A percentile compares a stretch with the other conserved stretches of the same genome.
Evolutionary conservation across 1,140 invertebrate genomes (phyloP).

Genomic region (Diorhabda sublineata): DNA sequence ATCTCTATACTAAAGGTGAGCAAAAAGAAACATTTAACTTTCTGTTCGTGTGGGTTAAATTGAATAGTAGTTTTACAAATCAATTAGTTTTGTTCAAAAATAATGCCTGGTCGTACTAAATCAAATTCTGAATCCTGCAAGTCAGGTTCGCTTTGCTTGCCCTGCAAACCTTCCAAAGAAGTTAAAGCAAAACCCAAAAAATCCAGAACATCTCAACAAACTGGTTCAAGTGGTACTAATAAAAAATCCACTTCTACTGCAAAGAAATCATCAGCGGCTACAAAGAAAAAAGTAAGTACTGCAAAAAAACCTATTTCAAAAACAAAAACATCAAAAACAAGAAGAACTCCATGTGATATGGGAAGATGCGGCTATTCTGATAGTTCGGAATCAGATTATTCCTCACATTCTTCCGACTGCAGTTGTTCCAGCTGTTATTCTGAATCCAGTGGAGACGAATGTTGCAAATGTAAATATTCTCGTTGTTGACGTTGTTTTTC

Average conservation of each 20-base stretch:
- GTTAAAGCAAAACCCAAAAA: neutral
- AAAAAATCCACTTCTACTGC: neutral
- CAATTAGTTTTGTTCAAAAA: neutral
- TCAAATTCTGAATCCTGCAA: neutral
- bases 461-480: neutral
- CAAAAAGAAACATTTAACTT: no score
- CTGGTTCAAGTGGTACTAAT: neutral
- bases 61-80: no score
- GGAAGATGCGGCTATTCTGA: neutral
- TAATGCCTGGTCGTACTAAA: neutral
- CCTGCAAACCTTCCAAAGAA: neutral
- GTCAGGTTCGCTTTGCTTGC: neutral
- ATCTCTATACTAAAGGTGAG: no score
- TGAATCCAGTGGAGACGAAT: neutral
- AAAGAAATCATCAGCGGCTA: neutral
- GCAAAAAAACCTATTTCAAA: neutral
- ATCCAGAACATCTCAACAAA: neutral
- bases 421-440: neutral
- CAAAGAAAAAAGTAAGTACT: neutral
- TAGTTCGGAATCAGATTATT: neutral
- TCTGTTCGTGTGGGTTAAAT: no score
- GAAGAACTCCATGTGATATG: neutral
- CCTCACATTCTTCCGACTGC: neutral
- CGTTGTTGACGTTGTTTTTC: no score
- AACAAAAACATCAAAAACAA: neutral